Percentiles rank a stretch among this genome's conserved stretches.
Evolutionary conservation across 2,797 vertebrate species (phyloP).

Genomic region (Sebastes miniatus): DNA sequence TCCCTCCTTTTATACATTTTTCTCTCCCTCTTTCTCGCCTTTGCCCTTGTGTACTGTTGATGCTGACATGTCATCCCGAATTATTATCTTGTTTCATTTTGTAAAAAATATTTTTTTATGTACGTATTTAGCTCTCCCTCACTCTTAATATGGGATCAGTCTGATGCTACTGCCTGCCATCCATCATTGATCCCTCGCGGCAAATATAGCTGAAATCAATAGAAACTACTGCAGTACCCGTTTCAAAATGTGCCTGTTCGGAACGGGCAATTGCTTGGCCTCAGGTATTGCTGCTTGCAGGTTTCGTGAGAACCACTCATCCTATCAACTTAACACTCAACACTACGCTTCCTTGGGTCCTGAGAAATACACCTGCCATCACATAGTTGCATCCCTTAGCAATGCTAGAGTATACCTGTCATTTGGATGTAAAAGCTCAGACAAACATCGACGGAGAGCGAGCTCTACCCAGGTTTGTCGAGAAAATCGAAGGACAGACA

Average conservation of each 20-base stretch:
- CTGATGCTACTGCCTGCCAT: slow-evolving; percentile 4
- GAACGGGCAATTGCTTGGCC: not conserved
- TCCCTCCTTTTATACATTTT: not conserved
- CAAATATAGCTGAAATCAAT: slow-evolving; percentile 35
- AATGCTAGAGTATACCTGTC: no score
- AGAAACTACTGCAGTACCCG: slow-evolving; percentile 9
- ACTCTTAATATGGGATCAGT: not conserved
- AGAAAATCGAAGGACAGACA: no score
- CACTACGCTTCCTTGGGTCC: not conserved
- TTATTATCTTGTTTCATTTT: not conserved
- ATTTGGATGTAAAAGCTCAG: no score
- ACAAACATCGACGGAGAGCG: no score
- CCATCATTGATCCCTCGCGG: slow-evolving; percentile 5
- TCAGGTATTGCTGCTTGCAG: not conserved
- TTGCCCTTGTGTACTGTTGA: not conserved
- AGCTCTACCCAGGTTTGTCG: no score
- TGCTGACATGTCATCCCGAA: not conserved
- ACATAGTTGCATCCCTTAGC: not conserved
- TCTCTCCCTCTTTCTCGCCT: not conserved
- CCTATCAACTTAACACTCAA: not conserved
- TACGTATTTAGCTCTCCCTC: not conserved
- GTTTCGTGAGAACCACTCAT: not conserved
- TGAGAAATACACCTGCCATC: not conserved
- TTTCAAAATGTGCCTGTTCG: not conserved
- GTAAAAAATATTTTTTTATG: not conserved